Conservation (phyloP, 2,113 vertebrate genomes). For the Eira barbara region DNA sequence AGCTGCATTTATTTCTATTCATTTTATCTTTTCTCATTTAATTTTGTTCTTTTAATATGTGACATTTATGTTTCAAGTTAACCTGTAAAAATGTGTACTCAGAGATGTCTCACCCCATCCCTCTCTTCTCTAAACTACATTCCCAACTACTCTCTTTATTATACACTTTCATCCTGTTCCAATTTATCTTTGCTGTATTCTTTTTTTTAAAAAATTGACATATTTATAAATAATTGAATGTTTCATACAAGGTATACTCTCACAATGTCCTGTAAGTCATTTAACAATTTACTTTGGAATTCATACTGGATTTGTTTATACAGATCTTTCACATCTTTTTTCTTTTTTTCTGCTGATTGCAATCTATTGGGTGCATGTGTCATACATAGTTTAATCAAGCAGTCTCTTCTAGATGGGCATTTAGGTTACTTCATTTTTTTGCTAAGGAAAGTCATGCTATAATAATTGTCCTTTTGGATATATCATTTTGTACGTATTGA, state of each 20-base stretch:
- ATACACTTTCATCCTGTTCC: neutral
- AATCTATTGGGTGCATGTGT: neutral
- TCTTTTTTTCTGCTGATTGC: neutral
- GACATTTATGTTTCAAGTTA: neutral
- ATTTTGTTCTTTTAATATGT: neutral
- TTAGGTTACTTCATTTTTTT: neutral
- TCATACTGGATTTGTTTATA: neutral
- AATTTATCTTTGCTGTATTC: neutral
- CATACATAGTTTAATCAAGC: neutral
- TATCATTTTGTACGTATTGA: neutral
- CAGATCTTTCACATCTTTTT: neutral
- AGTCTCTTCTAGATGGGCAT: neutral
- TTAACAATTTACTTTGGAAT: neutral
- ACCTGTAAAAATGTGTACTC: neutral
- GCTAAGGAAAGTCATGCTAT: neutral
- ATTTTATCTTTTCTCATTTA: neutral
- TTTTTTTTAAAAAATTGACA: neutral
- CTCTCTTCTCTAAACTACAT: neutral
- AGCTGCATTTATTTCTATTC: neutral
- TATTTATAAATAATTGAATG: neutral
- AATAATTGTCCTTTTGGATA: neutral
- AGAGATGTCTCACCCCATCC: neutral
- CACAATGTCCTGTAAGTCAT: neutral
- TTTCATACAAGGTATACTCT: neutral
- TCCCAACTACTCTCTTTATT: neutral